phyloP scores from a whole-genome alignment of 2,797 vertebrate species.

The Mionectes olivaceus region DNA sequence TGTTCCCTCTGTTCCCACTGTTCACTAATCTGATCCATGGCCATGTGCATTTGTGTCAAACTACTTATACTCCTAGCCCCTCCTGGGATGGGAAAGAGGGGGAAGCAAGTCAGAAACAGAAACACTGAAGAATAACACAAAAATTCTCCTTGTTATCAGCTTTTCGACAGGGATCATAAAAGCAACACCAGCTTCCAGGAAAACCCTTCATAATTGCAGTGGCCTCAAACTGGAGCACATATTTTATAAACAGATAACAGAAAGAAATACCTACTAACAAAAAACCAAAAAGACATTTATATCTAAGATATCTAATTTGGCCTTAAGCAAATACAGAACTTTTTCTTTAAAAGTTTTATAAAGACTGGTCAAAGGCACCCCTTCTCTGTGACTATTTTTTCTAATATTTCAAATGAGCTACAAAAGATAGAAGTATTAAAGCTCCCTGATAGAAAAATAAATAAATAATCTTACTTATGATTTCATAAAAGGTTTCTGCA shows the following conservation, averaged over 20 bases:
- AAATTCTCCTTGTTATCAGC: not conserved
- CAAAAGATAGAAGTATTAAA: not conserved
- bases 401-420: not conserved
- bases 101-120: not conserved
- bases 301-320: not conserved
- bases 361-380: not conserved
- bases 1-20: not conserved
- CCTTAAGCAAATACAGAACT: not conserved
- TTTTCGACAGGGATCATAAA: not conserved
- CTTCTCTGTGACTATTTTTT: not conserved
- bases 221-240: not conserved
- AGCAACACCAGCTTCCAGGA: not conserved
- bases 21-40: not conserved
- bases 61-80: not conserved
- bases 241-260: not conserved
- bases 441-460: not conserved
- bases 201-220: not conserved
- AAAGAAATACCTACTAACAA: not conserved
- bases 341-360: not conserved
- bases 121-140: not conserved
- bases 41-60: not conserved
- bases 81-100: not conserved
- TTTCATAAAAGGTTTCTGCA: not conserved
- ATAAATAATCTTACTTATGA: not conserved
- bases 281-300: not conserved